Percentiles rank a stretch among this genome's conserved stretches.
Evolutionary conservation across 2,888 invertebrate genomes (phyloP).

Genomic region (Calameuta pallipes): DNA sequence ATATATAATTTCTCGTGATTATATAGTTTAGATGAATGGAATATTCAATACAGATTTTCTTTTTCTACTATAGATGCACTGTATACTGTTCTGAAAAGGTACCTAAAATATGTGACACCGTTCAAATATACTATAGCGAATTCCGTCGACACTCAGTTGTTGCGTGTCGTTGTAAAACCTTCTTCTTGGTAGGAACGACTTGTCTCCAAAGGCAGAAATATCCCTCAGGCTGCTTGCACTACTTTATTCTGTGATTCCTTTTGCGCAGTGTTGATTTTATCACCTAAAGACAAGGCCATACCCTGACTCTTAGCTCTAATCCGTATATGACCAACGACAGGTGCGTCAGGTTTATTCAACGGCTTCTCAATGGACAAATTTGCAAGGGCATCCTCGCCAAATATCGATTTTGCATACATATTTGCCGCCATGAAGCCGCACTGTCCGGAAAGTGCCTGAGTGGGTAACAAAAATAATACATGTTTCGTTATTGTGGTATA

Average conservation of each 20-base stretch:
- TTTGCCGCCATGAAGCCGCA: conserved; percentile 99
- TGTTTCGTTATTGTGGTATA: neutral
- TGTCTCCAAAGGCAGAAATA: neutral
- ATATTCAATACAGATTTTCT: neutral
- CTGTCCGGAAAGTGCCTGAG: conserved; percentile 89
- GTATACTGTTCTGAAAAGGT: neutral
- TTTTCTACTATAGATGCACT: neutral
- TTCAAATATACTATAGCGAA: neutral
- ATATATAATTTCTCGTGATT: neutral
- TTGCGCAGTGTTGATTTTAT: conserved; percentile 96
- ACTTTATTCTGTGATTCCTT: conserved; percentile 70
- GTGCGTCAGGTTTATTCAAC: conserved; percentile 85
- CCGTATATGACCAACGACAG: conserved; percentile 96
- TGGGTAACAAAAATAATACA: conserved; percentile 5
- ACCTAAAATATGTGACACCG: neutral
- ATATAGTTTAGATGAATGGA: neutral
- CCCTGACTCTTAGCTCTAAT: conserved; percentile 99
- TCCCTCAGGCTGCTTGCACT: conserved; percentile 57
- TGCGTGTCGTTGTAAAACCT: neutral
- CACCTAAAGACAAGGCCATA: conserved; percentile 98
- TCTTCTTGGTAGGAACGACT: neutral
- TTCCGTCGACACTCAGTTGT: neutral
- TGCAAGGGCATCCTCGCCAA: conserved; percentile 98
- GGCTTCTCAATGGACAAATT: conserved; percentile 98
- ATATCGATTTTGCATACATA: conserved; percentile 97